Percentiles rank a stretch among this genome's conserved stretches.
Conservation (phyloP, 2,797 vertebrate species). For the Danio albolineatus region DNA sequence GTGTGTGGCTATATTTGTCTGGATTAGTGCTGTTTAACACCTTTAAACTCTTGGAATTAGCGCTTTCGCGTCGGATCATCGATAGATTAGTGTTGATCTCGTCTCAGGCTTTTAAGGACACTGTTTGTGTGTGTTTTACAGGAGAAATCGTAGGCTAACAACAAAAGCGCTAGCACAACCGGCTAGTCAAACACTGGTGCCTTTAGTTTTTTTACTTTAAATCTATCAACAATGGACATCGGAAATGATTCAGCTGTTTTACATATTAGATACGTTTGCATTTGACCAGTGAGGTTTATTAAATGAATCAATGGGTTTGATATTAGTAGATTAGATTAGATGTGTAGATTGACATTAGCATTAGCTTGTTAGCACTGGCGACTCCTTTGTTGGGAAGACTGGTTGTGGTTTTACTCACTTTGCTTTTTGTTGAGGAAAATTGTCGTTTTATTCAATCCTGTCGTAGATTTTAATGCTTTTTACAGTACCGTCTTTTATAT, state of each 20-base stretch:
- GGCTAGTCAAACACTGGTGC: constrained; percentile 25
- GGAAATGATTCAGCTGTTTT: not conserved
- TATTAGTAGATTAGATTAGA: constrained; percentile 3
- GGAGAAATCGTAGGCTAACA: constrained; percentile 12
- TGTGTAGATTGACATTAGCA: constrained; percentile 37
- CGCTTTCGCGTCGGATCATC: constrained; percentile 28
- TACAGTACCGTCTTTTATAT: not conserved
- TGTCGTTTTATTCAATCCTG: not conserved
- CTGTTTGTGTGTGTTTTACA: constrained; percentile 7
- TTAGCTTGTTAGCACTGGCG: constrained; percentile 33
- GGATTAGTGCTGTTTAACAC: constrained; percentile 20
- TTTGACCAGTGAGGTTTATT: not conserved
- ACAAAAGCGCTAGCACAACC: constrained; percentile 28
- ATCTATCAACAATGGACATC: not conserved
- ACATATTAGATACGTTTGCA: not conserved
- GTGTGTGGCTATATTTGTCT: constrained; percentile 17
- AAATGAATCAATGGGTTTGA: not conserved
- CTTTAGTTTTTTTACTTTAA: not conserved
- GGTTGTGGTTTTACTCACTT: not conserved
- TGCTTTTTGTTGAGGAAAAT: not conserved
- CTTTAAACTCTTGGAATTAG: constrained; percentile 29
- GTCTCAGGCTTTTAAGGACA: not conserved
- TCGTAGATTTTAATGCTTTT: not conserved
- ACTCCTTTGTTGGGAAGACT: constrained; percentile 34
- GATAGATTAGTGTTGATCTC: constrained; percentile 22